Evolutionary conservation across 2,113 vertebrate species (phyloP), one percentile per base, ranked within the genome.

Genomic region (Cinclus cinclus): DNA sequence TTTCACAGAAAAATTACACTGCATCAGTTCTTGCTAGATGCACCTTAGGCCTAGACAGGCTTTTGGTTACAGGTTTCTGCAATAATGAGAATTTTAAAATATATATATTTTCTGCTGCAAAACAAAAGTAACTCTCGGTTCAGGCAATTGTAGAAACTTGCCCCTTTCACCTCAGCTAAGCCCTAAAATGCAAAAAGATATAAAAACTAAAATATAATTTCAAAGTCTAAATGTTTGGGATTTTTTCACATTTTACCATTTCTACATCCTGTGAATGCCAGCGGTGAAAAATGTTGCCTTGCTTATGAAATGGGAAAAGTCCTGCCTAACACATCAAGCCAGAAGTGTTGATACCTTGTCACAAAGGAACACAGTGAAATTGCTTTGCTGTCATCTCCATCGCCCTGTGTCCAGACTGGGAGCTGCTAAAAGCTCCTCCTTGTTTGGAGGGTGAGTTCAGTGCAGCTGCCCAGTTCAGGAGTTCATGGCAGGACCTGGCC

Each of bases 391-490:
- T 62, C 80, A 74, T 55, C 86, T 88, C 56, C 78, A 24, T 23
- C 0, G 0, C 55, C 52, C 28, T 5, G 2, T 42, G 33, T 30
- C 42, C 52, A 39, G 33, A 17, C 55, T 56, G 47, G 37, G 42
- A 80, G 39, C 63, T 90, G 52, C 58, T 85, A 58, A 95, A 92
- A 91, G n/a, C 39, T 91, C 35, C 59, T 31, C 53, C 39, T 91
- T 5, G 3, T 42, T 42, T 75, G 39, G 33, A 68, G 30, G 55
- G 22, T 19, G 15, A 13, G 7, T 22, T 87, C 65, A 75, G 28
- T 69, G 65, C 60, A 92, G 56, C 41, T 71, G 25, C 73, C 14
- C 58, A 76, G 58, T 10, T 11, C 11, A 41, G 46, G 24, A 22
- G 42, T 24, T 85, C 39, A 41, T 1, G 5, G 35, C 35, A 93